phyloP scores from a whole-genome alignment of 2,797 vertebrate genomes.

The Lagorchestes hirsutus region DNA sequence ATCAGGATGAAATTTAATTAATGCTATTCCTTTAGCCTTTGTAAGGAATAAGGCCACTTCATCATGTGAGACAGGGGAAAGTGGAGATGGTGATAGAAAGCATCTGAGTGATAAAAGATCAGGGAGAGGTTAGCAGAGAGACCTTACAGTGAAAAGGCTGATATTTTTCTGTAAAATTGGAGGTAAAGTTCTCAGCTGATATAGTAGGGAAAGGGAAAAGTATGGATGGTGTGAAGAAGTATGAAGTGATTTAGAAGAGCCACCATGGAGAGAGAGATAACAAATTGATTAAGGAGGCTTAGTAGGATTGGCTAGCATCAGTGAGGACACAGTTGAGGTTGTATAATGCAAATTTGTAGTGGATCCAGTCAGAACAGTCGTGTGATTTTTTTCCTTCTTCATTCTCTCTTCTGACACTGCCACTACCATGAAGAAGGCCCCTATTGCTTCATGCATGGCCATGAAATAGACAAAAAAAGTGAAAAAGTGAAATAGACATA shows the following conservation, averaged over 20 bases:
- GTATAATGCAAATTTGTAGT: not conserved
- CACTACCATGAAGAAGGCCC: not conserved
- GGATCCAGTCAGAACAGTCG: not conserved
- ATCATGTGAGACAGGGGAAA: not conserved
- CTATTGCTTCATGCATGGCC: not conserved
- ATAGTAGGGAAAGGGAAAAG: not conserved
- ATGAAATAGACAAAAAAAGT: not conserved
- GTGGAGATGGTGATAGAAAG: not conserved
- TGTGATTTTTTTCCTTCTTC: not conserved
- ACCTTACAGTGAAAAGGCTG: not conserved
- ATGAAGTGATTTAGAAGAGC: not conserved
- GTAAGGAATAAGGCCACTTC: not conserved
- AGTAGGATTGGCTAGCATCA: not conserved
- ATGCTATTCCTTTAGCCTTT: not conserved
- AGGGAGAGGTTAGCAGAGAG: not conserved
- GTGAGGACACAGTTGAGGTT: not conserved
- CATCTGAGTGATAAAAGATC: not conserved
- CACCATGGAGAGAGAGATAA: not conserved
- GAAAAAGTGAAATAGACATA: not conserved
- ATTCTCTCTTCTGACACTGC: not conserved
- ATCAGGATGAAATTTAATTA: too few relatives aligned
- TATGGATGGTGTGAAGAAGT: not conserved
- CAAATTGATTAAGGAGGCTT: not conserved
- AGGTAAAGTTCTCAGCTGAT: not conserved
- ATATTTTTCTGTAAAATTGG: not conserved